These are phyloP conservation scores for Megastigmus dorsalis DNA, from an alignment of 2,888 invertebrate genomes.

Conservation along the genomic window DNA sequence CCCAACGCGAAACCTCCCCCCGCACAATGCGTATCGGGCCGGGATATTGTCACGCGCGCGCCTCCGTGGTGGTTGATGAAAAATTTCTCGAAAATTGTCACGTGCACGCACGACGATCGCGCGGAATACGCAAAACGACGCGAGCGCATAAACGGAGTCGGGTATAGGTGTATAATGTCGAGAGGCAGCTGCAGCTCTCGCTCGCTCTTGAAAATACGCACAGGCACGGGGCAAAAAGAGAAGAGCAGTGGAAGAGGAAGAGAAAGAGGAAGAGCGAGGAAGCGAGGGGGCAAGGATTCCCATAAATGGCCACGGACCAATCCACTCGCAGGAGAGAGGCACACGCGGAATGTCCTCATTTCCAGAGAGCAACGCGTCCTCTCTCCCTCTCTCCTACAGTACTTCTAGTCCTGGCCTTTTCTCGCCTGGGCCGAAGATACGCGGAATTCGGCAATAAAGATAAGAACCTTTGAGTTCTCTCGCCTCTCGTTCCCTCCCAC, in stretches of 20 bases:
- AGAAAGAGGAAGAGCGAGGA: neutral
- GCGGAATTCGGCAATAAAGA: conserved; percentile 67
- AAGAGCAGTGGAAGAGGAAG: neutral
- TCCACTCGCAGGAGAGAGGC: conserved; percentile 59
- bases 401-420: neutral
- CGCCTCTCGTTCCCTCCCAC: too few relatives aligned
- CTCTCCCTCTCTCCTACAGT: neutral
- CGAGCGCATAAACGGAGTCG: too few relatives aligned
- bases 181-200: neutral
- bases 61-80: conserved; percentile 25
- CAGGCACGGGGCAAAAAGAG: neutral
- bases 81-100: conserved; percentile 44
- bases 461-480: conserved; percentile 66
- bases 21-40: neutral
- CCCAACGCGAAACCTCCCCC: neutral
- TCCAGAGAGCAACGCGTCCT: conserved; percentile 39
- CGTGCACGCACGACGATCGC: neutral
- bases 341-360: conserved; percentile 68
- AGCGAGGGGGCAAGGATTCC: conserved; percentile 6
- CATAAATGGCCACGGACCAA: conserved; percentile 66
- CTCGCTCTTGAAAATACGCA: conserved; percentile 3
- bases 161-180: too few relatives aligned
- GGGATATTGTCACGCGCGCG: conserved; percentile 30
- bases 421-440: conserved; percentile 60
- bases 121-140: conserved; percentile 39